Evolutionary conservation across 2,797 vertebrate species (phyloP).

Genomic region (Cynodonichthys magdalenae): DNA sequence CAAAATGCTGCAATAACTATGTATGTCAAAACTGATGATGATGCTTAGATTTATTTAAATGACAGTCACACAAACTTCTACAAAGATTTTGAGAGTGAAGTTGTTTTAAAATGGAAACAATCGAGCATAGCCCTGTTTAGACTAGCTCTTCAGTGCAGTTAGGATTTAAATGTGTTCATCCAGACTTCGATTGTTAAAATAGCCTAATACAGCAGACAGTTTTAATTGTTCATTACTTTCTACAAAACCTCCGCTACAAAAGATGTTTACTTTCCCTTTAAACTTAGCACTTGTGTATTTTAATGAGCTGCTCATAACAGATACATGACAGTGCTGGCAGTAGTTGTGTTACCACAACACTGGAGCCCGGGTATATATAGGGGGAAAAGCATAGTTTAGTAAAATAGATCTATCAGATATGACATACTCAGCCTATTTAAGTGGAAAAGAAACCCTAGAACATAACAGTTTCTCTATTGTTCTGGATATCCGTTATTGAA

Average conservation of each 20-base stretch:
- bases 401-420: conserved; percentile 36
- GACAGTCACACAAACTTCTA: too few species aligned
- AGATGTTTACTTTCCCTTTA: background rate
- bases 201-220: too few species aligned
- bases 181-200: too few species aligned
- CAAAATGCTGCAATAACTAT: too few species aligned
- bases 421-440: conserved; percentile 50
- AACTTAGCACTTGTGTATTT: background rate
- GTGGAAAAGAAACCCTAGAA: conserved; percentile 48
- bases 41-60: too few species aligned
- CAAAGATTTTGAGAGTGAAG: too few species aligned
- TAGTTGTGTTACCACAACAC: conserved; percentile 1
- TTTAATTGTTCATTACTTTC: too few species aligned
- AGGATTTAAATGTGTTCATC: too few species aligned
- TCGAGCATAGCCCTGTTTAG: too few species aligned
- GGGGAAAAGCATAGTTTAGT: conserved; percentile 14
- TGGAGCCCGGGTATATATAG: conserved; percentile 9
- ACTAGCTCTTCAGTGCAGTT: too few species aligned
- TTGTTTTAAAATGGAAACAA: too few species aligned
- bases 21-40: too few species aligned
- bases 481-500: conserved; percentile 33
- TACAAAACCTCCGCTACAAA: background rate
- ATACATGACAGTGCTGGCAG: conserved; percentile 8
- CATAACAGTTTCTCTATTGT: conserved; percentile 42
- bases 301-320: conserved; percentile 25